Percentiles rank a stretch among this genome's conserved stretches.
These are phyloP conservation scores for Peromyscus californicus DNA, from an alignment of 2,113 vertebrate species.

Conservation along the genomic window DNA sequence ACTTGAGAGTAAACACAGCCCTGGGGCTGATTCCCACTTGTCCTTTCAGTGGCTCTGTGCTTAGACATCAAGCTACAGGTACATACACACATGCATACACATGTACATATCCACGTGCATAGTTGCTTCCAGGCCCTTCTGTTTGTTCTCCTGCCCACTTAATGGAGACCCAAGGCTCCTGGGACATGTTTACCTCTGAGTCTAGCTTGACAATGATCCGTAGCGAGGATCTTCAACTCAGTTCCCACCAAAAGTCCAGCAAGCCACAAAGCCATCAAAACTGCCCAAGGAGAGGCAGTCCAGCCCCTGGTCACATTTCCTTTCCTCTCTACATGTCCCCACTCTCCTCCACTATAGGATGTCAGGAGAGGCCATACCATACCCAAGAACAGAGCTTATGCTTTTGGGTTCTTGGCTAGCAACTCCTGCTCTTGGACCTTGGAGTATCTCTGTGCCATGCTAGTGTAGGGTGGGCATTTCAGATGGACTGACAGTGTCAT, in stretches of 20 bases:
- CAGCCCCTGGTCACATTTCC: not conserved
- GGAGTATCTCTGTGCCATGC: not conserved
- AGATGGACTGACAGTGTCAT: fast-evolving
- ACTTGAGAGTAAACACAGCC: not conserved
- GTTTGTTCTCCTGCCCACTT: not conserved
- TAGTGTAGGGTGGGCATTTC: fast-evolving
- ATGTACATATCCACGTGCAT: not conserved
- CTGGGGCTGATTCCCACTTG: not conserved
- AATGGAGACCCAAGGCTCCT: not conserved
- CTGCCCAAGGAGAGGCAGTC: not conserved
- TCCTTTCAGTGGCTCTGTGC: not conserved
- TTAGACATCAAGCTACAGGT: fast-evolving
- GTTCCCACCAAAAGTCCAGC: not conserved
- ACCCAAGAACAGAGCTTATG: not conserved
- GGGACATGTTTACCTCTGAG: not conserved
- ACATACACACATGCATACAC: not conserved
- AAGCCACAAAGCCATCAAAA: not conserved
- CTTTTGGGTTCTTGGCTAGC: fast-evolving
- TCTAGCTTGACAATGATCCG: not conserved
- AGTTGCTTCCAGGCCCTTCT: not conserved
- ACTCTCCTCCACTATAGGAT: too few relatives aligned
- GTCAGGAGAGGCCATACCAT: too few relatives aligned
- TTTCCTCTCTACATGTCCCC: not conserved
- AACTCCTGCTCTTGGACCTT: not conserved
- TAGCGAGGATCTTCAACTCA: not conserved